Evolutionary conservation across 2,888 invertebrate species (phyloP).

Genomic region (Eledone cirrhosa): DNA sequence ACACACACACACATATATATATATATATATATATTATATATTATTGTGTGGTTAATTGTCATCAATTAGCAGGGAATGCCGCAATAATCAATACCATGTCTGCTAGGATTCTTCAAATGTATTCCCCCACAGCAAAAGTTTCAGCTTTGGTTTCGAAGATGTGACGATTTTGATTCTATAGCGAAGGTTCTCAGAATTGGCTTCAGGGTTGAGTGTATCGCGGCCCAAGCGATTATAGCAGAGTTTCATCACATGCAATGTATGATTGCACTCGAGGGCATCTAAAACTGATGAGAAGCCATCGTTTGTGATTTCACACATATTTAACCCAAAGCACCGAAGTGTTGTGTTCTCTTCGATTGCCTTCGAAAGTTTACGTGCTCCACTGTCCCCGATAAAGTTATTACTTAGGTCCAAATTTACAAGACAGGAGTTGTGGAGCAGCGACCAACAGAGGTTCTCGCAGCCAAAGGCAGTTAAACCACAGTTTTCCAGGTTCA

Average conservation of each 20-base stretch:
- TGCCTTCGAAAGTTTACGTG: slow-evolving; percentile 54
- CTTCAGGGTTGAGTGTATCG: slow-evolving; percentile 48
- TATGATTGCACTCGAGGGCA: slow-evolving; percentile 56
- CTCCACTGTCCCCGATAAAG: slow-evolving; percentile 56
- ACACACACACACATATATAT: too few relatives aligned
- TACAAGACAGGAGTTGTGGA: slow-evolving; percentile 52
- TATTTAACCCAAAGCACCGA: slow-evolving; percentile 61
- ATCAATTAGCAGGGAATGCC: too few relatives aligned
- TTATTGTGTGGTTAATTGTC: too few relatives aligned
- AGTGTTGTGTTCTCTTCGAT: slow-evolving; percentile 53
- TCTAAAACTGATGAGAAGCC: slow-evolving; percentile 61
- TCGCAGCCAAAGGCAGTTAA: slow-evolving; percentile 55
- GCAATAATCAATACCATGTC: neutral
- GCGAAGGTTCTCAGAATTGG: slow-evolving; percentile 57
- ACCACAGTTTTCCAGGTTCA: slow-evolving; percentile 63
- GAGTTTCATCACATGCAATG: slow-evolving; percentile 57
- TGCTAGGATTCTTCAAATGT: slow-evolving; percentile 53
- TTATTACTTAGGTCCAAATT: slow-evolving; percentile 61
- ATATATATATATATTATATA: too few relatives aligned
- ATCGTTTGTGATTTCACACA: slow-evolving; percentile 63
- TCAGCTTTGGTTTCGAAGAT: slow-evolving; percentile 61
- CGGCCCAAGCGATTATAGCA: slow-evolving; percentile 63
- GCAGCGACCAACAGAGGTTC: slow-evolving; percentile 54
- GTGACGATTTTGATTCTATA: slow-evolving; percentile 59
- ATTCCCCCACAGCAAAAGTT: slow-evolving; percentile 64